These are phyloP conservation scores for Eilema griseolum DNA, from an alignment of 2,888 invertebrate species.

Conservation along the genomic window DNA sequence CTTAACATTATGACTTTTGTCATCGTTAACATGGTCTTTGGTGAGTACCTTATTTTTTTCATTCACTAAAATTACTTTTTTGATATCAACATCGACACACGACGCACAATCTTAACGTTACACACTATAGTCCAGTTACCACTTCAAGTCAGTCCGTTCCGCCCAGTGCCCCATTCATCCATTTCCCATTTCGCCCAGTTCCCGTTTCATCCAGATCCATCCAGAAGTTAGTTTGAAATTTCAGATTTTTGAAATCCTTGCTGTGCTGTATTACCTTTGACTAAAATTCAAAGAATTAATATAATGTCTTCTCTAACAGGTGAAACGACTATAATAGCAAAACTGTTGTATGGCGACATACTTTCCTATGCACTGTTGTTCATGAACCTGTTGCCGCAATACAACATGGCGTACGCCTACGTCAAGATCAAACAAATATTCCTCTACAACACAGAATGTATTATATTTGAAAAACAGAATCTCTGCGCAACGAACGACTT, in stretches of 20 bases:
- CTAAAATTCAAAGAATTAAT: not conserved
- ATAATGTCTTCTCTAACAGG: slow-evolving; percentile 54
- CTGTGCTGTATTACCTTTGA: too few species aligned
- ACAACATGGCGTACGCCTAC: slow-evolving; percentile 75
- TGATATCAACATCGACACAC: too few species aligned
- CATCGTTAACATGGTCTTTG: slow-evolving; percentile 73
- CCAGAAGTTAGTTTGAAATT: not conserved
- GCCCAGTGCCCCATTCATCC: too few species aligned
- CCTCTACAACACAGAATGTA: slow-evolving; percentile 76
- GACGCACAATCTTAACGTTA: too few species aligned
- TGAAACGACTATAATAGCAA: slow-evolving; percentile 74
- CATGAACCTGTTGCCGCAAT: slow-evolving; percentile 76
- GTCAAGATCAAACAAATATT: slow-evolving; percentile 74
- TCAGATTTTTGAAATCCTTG: too few species aligned
- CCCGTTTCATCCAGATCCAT: too few species aligned
- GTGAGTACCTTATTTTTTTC: slow-evolving; percentile 53
- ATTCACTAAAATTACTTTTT: too few species aligned
- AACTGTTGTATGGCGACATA: slow-evolving; percentile 69
- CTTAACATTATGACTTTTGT: slow-evolving; percentile 74
- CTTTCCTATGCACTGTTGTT: slow-evolving; percentile 60
- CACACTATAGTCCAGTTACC: too few species aligned
- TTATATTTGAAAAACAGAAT: slow-evolving; percentile 60
- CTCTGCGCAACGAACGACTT: slow-evolving; percentile 64
- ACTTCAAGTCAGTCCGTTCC: too few species aligned
- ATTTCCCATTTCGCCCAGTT: too few species aligned